Conservation (phyloP, 2,113 vertebrate species). For the Alectura lathami region DNA sequence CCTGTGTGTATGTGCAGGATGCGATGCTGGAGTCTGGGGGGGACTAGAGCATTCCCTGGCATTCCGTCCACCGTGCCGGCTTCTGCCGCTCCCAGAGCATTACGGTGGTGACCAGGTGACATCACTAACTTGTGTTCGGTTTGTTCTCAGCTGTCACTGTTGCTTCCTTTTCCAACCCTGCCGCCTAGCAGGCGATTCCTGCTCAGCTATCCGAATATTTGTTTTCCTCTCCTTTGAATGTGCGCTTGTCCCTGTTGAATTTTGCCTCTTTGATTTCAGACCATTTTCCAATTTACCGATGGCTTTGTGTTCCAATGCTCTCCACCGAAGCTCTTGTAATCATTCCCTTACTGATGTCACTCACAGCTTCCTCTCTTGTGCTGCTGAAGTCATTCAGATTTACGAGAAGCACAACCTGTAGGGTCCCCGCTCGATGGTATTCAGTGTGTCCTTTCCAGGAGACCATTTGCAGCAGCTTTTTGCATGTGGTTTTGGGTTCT, state of each 20-base stretch:
- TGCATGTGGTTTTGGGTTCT: background rate
- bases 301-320: conserved; percentile 37
- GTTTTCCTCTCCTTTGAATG: conserved; percentile 43
- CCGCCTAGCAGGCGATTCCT: background rate
- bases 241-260: background rate
- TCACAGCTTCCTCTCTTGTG: background rate
- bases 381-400: conserved; percentile 14
- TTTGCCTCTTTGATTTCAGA: conserved; percentile 59
- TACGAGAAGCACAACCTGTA: background rate
- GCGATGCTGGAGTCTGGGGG: background rate
- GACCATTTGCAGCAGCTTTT: background rate
- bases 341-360: background rate
- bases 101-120: background rate
- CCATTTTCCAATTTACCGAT: conserved; percentile 60
- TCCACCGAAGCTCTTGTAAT: conserved; percentile 47
- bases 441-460: background rate
- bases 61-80: accelerated
- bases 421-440: background rate
- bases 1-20: too few relatives aligned
- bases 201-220: background rate
- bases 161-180: background rate
- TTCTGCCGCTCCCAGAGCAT: accelerated
- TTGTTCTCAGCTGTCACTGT: conserved; percentile 5
- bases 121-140: background rate
- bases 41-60: accelerated